phyloP scores from a whole-genome alignment of 2,113 vertebrate species.

The Pterocles burchelli region DNA sequence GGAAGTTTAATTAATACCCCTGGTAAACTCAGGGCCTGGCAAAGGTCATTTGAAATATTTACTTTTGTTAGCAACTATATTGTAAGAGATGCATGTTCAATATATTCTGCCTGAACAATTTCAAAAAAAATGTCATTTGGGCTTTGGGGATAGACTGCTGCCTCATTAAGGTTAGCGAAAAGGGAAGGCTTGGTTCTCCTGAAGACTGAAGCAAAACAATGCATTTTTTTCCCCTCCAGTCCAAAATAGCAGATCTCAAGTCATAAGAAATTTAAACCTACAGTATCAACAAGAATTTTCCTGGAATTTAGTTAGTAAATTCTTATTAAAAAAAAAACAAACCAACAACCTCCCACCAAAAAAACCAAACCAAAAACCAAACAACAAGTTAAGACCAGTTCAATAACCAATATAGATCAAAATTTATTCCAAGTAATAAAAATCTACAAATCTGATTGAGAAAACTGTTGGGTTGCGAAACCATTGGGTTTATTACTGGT shows the following conservation, averaged over 20 bases:
- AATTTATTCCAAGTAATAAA: not conserved
- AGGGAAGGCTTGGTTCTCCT: not conserved
- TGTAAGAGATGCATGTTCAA: not conserved
- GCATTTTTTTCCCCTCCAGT: not conserved
- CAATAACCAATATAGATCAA: not conserved
- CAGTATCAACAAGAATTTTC: not conserved
- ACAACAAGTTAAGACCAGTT: not conserved
- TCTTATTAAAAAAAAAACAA: not conserved
- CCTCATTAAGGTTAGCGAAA: constrained; percentile 38
- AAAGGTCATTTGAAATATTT: constrained; percentile 14
- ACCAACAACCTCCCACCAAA: no score
- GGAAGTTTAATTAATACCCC: constrained; percentile 34
- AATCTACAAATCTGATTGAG: not conserved
- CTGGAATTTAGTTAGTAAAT: not conserved
- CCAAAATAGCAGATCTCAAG: not conserved
- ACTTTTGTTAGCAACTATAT: not conserved
- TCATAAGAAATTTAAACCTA: not conserved
- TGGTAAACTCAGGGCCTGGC: constrained; percentile 3
- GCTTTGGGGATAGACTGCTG: constrained; percentile 17
- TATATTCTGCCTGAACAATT: not conserved
- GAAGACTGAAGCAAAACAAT: not conserved
- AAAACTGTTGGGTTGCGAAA: not conserved
- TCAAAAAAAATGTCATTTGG: constrained; percentile 39
- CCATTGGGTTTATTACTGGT: not conserved
- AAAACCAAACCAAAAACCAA: not conserved